Evolutionary conservation across 2,797 vertebrate species (phyloP).

Genomic region (Choloepus didactylus): DNA sequence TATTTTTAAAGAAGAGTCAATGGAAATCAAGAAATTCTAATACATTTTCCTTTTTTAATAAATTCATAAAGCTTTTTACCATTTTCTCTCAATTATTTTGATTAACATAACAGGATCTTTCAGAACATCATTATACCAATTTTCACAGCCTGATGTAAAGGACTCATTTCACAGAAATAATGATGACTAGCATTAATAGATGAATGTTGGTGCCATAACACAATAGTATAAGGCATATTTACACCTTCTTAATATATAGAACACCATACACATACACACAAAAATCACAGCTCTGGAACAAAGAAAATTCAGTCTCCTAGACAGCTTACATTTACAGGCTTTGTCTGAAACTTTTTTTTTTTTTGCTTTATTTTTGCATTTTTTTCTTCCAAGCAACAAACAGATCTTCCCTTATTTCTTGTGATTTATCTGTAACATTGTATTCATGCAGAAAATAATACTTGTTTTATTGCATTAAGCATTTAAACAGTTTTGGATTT

Average conservation of each 20-base stretch:
- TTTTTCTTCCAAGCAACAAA: slow-evolving; percentile 87
- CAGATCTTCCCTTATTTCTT: slow-evolving; percentile 83
- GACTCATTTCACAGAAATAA: slow-evolving; percentile 89
- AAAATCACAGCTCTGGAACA: slow-evolving; percentile 87
- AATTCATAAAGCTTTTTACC: slow-evolving; percentile 88
- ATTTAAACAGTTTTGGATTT: slow-evolving; percentile 84
- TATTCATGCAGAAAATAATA: slow-evolving; percentile 90
- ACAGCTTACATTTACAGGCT: slow-evolving; percentile 84
- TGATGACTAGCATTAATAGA: slow-evolving; percentile 87
- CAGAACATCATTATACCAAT: slow-evolving; percentile 84
- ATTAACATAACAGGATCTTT: slow-evolving; percentile 87
- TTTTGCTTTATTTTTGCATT: slow-evolving; percentile 52
- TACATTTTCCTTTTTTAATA: slow-evolving; percentile 87
- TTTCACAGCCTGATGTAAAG: slow-evolving; percentile 87
- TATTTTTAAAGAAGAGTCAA: slow-evolving; percentile 69
- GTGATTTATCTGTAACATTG: slow-evolving; percentile 88
- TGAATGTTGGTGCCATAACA: slow-evolving; percentile 86
- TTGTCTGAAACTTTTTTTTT: slow-evolving; percentile 84
- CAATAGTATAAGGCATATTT: slow-evolving; percentile 89
- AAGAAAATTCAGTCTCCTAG: slow-evolving; percentile 84
- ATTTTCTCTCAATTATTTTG: slow-evolving; percentile 84
- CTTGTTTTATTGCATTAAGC: slow-evolving; percentile 89
- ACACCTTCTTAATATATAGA: slow-evolving; percentile 88
- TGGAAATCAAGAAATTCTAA: slow-evolving; percentile 81
- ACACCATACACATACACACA: slow-evolving; percentile 88